Evolutionary conservation across 2,888 invertebrate species (phyloP), one percentile per base, ranked within the genome.

Genomic region (Watsonalla cultraria): DNA sequence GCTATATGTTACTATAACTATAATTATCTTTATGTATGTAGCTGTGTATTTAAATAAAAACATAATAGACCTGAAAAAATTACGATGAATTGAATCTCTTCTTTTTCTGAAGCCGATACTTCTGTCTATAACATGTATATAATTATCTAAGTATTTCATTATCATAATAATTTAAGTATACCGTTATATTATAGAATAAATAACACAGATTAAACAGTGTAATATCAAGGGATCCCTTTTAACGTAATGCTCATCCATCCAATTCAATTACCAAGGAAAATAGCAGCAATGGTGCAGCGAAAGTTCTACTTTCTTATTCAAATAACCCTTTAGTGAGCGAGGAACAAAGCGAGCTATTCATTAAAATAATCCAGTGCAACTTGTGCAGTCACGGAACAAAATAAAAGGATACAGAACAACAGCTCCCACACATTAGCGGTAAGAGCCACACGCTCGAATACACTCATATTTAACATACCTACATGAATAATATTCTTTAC

Each of bases 251-350:
- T 78, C 78, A 78, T 82, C 76, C 78, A 74, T 78, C 76, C 81
- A 84, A 86, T 88, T 85, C 84, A 84, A 87, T 87, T 87, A 86
- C 78, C 58, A 80, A 85, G 76, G 79, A 84, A 86, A 85, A 84
- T 78, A 80, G 75, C 71, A 68, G 70, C 64, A 62, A 63, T 72
- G 62, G 64, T 55, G 70, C 70, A 73, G 76, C 57, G 78, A 80
- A 82, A 82, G 81, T 84, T 80, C 75, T 69, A 82, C 81, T 84
- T 86, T 85, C 82, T 82, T 87, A 85, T 86, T 83, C 81, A 84
- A 86, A 86, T 82, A 84, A 79, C 77, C 80, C 80, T 80, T 80
- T 74, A 67, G 71, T 62, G 72, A 71, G 70, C 68, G 67, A 64
- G 65, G 82, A 86, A 86, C 85, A 86, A 87, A 86, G 85, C 74